Conservation (phyloP, 2,113 vertebrate species). For the Corvus moneduloides region DNA sequence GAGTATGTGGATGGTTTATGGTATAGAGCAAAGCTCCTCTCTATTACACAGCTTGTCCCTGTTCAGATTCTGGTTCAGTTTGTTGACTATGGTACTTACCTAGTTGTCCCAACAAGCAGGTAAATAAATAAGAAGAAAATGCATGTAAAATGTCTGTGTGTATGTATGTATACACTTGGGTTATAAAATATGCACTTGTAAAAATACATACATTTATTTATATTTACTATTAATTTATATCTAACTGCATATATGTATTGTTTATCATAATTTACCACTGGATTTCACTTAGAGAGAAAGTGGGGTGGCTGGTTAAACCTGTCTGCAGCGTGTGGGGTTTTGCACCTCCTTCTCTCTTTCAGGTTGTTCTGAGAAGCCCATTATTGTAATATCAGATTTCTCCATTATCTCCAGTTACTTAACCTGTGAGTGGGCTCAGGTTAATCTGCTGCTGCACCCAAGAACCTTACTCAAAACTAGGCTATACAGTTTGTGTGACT, state of each 20-base stretch:
- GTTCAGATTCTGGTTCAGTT: conserved; percentile 82
- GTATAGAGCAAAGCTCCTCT: conserved; percentile 85
- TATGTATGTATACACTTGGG: neutral
- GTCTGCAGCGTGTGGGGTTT: neutral
- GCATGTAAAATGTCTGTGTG: neutral
- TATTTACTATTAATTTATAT: neutral
- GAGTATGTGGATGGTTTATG: conserved; percentile 86
- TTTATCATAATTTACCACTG: neutral
- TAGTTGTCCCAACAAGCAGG: conserved; percentile 78
- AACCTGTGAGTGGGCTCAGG: neutral
- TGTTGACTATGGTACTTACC: conserved; percentile 89
- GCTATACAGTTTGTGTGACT: neutral
- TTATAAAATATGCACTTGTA: neutral
- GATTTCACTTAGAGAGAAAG: neutral
- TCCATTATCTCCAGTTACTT: neutral
- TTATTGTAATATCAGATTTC: neutral
- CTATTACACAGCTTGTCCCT: conserved; percentile 76
- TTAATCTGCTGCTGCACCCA: neutral
- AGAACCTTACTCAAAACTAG: neutral
- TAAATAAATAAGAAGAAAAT: conserved; percentile 39
- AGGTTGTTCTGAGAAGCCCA: neutral
- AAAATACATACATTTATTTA: no score
- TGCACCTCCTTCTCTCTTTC: neutral
- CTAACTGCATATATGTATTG: neutral
- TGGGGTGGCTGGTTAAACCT: neutral